A percentile compares a stretch with the other conserved stretches of the same genome.
These are phyloP conservation scores for Spheniscus mendiculus DNA, from an alignment of 2,113 vertebrate species.

Conservation along the genomic window DNA sequence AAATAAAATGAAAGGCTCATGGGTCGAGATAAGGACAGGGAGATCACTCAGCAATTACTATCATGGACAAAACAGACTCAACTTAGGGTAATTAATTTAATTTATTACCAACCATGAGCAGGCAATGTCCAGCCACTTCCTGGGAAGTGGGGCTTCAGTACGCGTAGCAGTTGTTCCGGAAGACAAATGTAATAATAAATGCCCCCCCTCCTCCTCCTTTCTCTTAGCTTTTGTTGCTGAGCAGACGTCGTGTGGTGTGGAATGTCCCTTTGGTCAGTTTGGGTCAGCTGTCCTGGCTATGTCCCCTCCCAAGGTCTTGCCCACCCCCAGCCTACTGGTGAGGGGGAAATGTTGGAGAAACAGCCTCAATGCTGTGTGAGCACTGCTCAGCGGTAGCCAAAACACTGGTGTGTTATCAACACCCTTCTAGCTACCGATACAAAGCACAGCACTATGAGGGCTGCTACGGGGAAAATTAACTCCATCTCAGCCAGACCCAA, in stretches of 20 bases:
- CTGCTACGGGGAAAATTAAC: background rate
- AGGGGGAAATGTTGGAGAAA: background rate
- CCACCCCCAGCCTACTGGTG: background rate
- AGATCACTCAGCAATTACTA: no score
- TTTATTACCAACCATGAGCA: no score
- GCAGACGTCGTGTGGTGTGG: background rate
- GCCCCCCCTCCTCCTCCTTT: background rate
- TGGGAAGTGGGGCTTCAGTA: background rate
- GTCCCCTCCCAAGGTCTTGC: background rate
- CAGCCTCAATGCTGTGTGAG: background rate
- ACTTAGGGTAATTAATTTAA: no score
- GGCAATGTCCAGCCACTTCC: fast-evolving
- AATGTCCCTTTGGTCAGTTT: background rate
- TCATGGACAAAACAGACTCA: no score
- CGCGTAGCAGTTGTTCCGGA: fast-evolving
- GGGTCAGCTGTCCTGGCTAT: background rate
- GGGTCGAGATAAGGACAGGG: background rate
- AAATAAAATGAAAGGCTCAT: fast-evolving
- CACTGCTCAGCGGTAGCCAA: background rate
- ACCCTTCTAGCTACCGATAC: background rate
- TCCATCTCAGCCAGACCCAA: background rate
- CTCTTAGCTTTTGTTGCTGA: background rate
- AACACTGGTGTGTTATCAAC: background rate
- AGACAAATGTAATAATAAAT: background rate
- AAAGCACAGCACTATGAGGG: background rate